Evolutionary conservation across 2,113 vertebrate species (phyloP).

Genomic region (Leucosticte australis): DNA sequence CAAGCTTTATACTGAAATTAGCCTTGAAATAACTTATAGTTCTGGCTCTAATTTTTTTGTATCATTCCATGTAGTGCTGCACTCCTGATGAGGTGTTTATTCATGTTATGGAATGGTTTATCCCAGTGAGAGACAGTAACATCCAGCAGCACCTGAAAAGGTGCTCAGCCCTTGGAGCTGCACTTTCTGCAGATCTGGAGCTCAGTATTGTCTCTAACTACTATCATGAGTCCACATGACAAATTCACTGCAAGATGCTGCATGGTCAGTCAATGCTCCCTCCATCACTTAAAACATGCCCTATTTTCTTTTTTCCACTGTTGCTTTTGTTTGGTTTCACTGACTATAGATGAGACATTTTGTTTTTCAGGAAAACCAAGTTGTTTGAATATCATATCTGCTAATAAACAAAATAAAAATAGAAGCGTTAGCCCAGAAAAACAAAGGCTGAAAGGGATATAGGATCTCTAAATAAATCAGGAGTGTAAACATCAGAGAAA

Average conservation of each 20-base stretch:
- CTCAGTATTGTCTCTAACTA: background rate
- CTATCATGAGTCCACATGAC: background rate
- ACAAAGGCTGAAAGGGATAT: slow-evolving; percentile 34
- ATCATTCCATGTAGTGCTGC: background rate
- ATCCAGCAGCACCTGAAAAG: background rate
- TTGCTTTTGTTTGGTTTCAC: background rate
- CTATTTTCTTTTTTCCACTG: background rate
- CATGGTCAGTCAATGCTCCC: background rate
- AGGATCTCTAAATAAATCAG: slow-evolving; percentile 37
- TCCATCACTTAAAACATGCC: background rate
- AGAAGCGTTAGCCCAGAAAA: slow-evolving; percentile 53
- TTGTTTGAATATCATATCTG: background rate
- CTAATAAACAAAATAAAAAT: slow-evolving; percentile 53
- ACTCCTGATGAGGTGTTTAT: background rate
- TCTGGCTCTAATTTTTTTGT: background rate
- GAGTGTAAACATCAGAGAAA: slow-evolving; percentile 10
- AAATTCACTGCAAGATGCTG: background rate
- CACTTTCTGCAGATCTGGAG: background rate
- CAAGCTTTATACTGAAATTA: background rate
- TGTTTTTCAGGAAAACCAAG: slow-evolving; percentile 28
- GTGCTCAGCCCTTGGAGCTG: background rate
- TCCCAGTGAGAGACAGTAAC: background rate
- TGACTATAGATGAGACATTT: background rate
- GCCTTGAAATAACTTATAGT: background rate
- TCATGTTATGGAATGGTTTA: background rate